phyloP scores from a whole-genome alignment of 2,797 vertebrate genomes.

The Scleropages formosus region DNA sequence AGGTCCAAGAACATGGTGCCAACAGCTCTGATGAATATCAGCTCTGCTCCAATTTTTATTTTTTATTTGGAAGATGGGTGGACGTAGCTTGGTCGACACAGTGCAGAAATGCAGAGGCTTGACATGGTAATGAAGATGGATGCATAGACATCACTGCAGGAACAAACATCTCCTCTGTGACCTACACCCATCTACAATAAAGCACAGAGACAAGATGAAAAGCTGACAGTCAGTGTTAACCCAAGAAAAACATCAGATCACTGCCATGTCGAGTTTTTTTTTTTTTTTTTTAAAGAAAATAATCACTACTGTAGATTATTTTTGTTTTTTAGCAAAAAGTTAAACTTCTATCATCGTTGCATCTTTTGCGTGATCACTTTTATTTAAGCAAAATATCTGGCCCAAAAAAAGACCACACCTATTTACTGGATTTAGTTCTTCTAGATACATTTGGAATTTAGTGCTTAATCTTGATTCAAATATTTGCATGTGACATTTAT shows the following conservation, averaged over 20 bases:
- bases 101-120: slow-evolving; percentile 62
- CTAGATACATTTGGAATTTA: background rate
- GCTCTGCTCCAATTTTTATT: background rate
- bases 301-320: background rate
- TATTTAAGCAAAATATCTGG: background rate
- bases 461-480: background rate
- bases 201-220: slow-evolving; percentile 38
- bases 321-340: too few relatives aligned
- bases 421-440: background rate
- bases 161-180: slow-evolving; percentile 47
- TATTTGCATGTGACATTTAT: background rate
- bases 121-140: slow-evolving; percentile 68
- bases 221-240: slow-evolving; percentile 28
- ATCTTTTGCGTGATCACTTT: background rate
- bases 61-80: background rate
- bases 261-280: too few relatives aligned
- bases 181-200: slow-evolving; percentile 48
- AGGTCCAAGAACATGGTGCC: too few relatives aligned
- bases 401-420: background rate
- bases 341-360: background rate
- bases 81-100: slow-evolving; percentile 34
- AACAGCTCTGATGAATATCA: background rate
- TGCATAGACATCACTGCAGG: slow-evolving; percentile 50
- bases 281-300: too few relatives aligned
- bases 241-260: background rate